Conservation (phyloP, 2,797 vertebrate genomes). For the Moxostoma hubbsi region DNA sequence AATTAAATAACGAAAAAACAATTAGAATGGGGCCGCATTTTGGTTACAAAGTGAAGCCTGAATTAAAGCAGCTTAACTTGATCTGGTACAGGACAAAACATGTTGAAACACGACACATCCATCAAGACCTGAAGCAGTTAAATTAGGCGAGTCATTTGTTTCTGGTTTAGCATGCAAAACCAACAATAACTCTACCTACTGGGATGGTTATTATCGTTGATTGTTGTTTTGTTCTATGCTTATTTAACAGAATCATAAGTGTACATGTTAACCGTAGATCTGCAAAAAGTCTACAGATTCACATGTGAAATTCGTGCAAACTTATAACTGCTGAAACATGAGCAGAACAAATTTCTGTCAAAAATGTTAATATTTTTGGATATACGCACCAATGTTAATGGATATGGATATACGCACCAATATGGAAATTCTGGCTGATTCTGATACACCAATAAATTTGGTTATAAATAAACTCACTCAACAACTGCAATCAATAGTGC, state of each 20-base stretch:
- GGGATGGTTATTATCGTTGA: neutral
- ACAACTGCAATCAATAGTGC: too few relatives aligned
- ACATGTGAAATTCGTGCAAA: too few relatives aligned
- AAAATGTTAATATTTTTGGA: too few relatives aligned
- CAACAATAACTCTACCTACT: slow-evolving; percentile 1
- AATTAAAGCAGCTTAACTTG: slow-evolving; percentile 45
- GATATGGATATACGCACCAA: too few relatives aligned
- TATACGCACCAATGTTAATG: too few relatives aligned
- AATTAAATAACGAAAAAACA: slow-evolving; percentile 12
- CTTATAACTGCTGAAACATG: too few relatives aligned
- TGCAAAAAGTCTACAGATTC: too few relatives aligned
- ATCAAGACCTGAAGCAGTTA: slow-evolving; percentile 27
- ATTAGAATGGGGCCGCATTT: neutral
- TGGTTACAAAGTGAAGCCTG: slow-evolving; percentile 34
- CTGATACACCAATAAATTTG: too few relatives aligned
- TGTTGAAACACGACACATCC: slow-evolving; percentile 19
- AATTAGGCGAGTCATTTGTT: slow-evolving; percentile 8
- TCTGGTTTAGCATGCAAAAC: slow-evolving; percentile 20
- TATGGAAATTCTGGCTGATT: too few relatives aligned
- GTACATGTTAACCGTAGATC: too few relatives aligned
- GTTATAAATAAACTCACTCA: too few relatives aligned
- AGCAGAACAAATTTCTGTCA: too few relatives aligned
- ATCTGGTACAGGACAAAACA: slow-evolving; percentile 39
- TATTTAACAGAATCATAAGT: neutral
- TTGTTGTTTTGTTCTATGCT: neutral